These are phyloP conservation scores for Lepus oiostolus DNA, from an alignment of 2,797 vertebrate genomes.

Conservation along the genomic window DNA sequence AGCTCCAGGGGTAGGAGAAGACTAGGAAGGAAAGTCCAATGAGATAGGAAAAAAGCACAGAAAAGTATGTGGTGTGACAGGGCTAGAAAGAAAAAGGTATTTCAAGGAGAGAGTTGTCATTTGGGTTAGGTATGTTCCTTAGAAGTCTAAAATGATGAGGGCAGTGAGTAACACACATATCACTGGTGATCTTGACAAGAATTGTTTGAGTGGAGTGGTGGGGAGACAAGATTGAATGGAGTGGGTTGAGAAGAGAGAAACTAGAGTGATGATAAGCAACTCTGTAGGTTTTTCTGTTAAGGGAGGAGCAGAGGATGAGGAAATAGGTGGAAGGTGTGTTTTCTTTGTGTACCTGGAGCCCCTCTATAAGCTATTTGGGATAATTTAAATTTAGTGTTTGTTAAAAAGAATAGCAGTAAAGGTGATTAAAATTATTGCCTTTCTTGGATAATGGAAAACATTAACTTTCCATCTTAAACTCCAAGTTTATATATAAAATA, in stretches of 20 bases:
- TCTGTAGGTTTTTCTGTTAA: background rate
- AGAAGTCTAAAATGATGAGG: background rate
- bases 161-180: background rate
- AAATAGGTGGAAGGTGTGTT: background rate
- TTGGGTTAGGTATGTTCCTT: background rate
- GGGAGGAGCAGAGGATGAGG: background rate
- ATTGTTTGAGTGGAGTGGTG: background rate
- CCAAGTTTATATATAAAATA: background rate
- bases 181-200: background rate
- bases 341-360: background rate
- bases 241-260: background rate
- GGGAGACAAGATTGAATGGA: background rate
- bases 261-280: background rate
- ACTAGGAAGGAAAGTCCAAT: background rate
- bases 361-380: background rate
- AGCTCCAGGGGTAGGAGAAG: background rate
- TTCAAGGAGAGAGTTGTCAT: background rate
- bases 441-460: background rate
- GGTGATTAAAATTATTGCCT: background rate
- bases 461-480: conserved; percentile 16
- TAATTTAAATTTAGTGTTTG: conserved; percentile 10
- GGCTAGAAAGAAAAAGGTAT: background rate
- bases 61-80: background rate
- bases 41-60: background rate
- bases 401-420: background rate